These are phyloP conservation scores for Brachypodius melanocephalos DNA, from an alignment of 2,113 vertebrate species.

Conservation along the genomic window DNA sequence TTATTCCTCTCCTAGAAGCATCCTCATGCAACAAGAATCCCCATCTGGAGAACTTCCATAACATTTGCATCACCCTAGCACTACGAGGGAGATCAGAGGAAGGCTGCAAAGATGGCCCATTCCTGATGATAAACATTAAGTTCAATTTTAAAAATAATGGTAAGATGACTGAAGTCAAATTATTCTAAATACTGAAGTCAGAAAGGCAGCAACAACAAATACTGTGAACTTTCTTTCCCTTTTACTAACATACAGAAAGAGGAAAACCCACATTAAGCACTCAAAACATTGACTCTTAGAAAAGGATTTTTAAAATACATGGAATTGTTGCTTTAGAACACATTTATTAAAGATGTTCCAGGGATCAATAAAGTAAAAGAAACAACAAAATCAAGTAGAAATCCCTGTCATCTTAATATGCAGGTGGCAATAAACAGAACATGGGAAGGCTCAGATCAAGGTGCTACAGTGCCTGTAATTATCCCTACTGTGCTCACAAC, in stretches of 20 bases:
- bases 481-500: not conserved
- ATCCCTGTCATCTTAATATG: not conserved
- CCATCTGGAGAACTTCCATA: not conserved
- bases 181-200: not conserved
- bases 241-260: not conserved
- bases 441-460: not conserved
- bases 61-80: not conserved
- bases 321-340: not conserved
- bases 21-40: not conserved
- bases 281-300: not conserved
- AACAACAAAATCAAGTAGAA: not conserved
- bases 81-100: not conserved
- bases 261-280: not conserved
- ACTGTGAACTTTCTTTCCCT: not conserved
- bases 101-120: not conserved
- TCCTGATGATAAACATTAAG: not conserved
- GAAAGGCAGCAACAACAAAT: not conserved
- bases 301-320: not conserved
- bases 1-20: not conserved
- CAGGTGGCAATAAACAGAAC: not conserved
- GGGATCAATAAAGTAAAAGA: not conserved
- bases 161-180: not conserved
- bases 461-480: not conserved
- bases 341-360: not conserved
- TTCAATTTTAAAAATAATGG: not conserved